Conservation (phyloP, 2,888 invertebrate species). For the Incurvaria masculella region DNA sequence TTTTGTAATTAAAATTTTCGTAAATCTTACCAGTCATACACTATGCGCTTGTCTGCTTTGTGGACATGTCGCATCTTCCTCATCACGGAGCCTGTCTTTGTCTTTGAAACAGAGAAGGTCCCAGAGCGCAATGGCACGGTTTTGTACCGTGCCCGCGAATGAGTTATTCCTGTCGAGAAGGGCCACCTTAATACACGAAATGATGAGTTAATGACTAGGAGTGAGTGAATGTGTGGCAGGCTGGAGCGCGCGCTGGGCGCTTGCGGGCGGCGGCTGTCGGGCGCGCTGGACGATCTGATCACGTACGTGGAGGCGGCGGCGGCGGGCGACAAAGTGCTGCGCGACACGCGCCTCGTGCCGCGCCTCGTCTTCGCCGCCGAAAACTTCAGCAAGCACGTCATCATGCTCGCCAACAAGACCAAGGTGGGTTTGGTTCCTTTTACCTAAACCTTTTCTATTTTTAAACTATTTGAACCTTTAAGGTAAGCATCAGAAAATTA, state of each 20-base stretch:
- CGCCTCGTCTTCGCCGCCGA: conserved; percentile 63
- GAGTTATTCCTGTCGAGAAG: no score
- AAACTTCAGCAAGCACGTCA: conserved; percentile 57
- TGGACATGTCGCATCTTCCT: no score
- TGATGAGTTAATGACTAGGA: no score
- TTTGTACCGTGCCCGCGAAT: no score
- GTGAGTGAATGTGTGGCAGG: conserved; percentile 34
- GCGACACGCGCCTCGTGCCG: conserved; percentile 62
- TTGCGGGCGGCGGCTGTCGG: conserved; percentile 57
- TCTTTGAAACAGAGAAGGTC: no score
- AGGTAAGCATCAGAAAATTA: no score
- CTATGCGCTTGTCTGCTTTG: no score
- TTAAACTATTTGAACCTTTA: conserved; percentile 3
- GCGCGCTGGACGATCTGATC: conserved; percentile 55
- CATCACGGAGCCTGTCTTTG: no score
- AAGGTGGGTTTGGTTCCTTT: conserved; percentile 48
- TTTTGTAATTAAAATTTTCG: no score
- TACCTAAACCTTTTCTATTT: conserved; percentile 1
- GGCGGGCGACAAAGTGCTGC: conserved; percentile 46
- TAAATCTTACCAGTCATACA: no score
- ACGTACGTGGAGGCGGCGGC: conserved; percentile 54
- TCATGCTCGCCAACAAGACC: conserved; percentile 57
- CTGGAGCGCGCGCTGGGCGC: conserved; percentile 55
- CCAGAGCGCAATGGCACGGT: no score
- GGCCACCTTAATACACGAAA: no score